phyloP scores from a whole-genome alignment of 2,113 vertebrate genomes.

The Junco hyemalis region DNA sequence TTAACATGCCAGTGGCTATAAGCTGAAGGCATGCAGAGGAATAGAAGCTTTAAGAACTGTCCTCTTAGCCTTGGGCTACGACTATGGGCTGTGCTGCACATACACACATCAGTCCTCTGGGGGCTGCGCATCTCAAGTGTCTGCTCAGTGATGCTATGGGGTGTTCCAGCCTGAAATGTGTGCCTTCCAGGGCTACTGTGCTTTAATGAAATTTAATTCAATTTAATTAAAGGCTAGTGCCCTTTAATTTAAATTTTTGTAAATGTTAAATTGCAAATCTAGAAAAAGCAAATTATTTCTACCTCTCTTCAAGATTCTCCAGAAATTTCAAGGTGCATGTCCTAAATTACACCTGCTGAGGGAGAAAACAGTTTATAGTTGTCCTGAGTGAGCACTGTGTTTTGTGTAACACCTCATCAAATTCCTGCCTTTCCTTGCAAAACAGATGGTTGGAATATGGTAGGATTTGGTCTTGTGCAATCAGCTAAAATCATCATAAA shows the following conservation, averaged over 20 bases:
- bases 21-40: not conserved
- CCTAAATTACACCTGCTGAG: not conserved
- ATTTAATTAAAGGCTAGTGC: not conserved
- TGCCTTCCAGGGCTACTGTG: not conserved
- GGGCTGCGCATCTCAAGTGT: not conserved
- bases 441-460: constrained; percentile 11
- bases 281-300: not conserved
- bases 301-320: not conserved
- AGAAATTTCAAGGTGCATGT: not conserved
- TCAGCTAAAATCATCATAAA: constrained; percentile 34
- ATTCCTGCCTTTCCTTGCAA: not conserved
- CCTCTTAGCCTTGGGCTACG: not conserved
- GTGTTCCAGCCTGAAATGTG: not conserved
- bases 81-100: not conserved
- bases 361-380: not conserved
- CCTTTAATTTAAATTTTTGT: not conserved
- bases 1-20: not conserved
- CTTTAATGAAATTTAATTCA: not conserved
- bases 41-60: not conserved
- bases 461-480: constrained; percentile 27
- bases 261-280: not conserved
- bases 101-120: not conserved
- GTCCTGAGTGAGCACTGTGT: not conserved
- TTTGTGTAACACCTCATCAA: constrained; percentile 15
- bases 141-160: not conserved